Evolutionary conservation across 2,113 vertebrate genomes (phyloP), one percentile per base, ranked within the genome.

Genomic region (Eonycteris spelaea): DNA sequence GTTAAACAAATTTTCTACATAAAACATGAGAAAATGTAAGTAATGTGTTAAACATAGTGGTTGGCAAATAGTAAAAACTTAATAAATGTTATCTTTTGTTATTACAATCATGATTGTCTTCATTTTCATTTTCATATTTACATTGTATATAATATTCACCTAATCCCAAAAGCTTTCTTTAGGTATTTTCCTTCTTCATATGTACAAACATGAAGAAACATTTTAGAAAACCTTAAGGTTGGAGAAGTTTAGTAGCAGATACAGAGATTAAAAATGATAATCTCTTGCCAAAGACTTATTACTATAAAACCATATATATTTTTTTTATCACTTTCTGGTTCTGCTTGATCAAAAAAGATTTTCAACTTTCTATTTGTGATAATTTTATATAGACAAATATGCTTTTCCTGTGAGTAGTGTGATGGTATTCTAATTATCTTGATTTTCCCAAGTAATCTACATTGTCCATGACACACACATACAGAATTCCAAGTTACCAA

Each of bases 381-480:
- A 89, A 61, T 93, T 95, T 75, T 85, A 38, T 61, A 83, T 53
- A 78, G 63, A 55, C 3, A 97, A 79, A 82, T 74, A 57, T 22
- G 0, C 4, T 68, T 78, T 83, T 89, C 7, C 28, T 83, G 0
- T 67, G 14, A 16, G 1, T 86, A 77, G 18, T 35, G 11, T 77
- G 30, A 71, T 71, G 59, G 4, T 1, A 65, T 86, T 88, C 14
- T 75, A 55, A 85, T 65, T 75, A 63, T 24, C 65, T 93, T 87
- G 5, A 73, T 84, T 75, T 85, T 48, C 24, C 26, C 33, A 2
- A 51, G 8, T 63, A 93, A 84, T 30, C 40, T 83, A 75, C 6
- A 18, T 53, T 92, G 28, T 74, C n/a, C 28, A 65, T 71, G 43
- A 67, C 15, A 89, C 30, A 45, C 7, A 45, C 15, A 43, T 19